Percentiles rank a stretch among this genome's conserved stretches.
Evolutionary conservation across 2,888 invertebrate species (phyloP).

Genomic region (Keiferia lycopersicella): DNA sequence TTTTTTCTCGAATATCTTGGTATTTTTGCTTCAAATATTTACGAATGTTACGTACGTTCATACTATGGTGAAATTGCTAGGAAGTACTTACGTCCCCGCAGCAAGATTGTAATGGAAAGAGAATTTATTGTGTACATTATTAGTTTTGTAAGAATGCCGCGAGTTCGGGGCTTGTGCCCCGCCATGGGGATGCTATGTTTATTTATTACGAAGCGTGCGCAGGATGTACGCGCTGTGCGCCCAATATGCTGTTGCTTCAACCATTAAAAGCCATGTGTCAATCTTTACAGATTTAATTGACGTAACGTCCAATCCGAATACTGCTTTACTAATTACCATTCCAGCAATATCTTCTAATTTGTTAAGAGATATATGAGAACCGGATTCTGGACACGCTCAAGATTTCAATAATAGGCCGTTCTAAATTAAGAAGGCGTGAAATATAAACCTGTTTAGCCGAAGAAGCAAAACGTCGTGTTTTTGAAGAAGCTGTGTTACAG

Average conservation of each 20-base stretch:
- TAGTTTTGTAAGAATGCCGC: conserved; percentile 69
- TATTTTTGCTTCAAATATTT: not conserved
- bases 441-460: not conserved
- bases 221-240: conserved; percentile 69
- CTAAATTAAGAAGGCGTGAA: conserved; percentile 11
- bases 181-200: conserved; percentile 64
- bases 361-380: conserved; percentile 46
- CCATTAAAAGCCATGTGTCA: conserved; percentile 66
- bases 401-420: conserved; percentile 4
- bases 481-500: not conserved
- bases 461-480: not conserved
- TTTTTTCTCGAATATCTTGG: not conserved
- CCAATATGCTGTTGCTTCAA: conserved; percentile 58
- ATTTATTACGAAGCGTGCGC: conserved; percentile 66
- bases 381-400: conserved; percentile 32
- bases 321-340: conserved; percentile 45
- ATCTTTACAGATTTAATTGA: conserved; percentile 62
- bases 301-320: conserved; percentile 50
- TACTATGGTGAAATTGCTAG: conserved; percentile 41
- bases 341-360: conserved; percentile 44
- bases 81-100: conserved; percentile 44
- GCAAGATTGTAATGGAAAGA: conserved; percentile 62
- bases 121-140: conserved; percentile 74
- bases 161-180: conserved; percentile 62
- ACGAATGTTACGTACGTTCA: conserved; percentile 25